A percentile compares a stretch with the other conserved stretches of the same genome.
These are phyloP conservation scores for Habropoda laboriosa DNA, from an alignment of 1,140 invertebrate genomes.

Conservation along the genomic window DNA sequence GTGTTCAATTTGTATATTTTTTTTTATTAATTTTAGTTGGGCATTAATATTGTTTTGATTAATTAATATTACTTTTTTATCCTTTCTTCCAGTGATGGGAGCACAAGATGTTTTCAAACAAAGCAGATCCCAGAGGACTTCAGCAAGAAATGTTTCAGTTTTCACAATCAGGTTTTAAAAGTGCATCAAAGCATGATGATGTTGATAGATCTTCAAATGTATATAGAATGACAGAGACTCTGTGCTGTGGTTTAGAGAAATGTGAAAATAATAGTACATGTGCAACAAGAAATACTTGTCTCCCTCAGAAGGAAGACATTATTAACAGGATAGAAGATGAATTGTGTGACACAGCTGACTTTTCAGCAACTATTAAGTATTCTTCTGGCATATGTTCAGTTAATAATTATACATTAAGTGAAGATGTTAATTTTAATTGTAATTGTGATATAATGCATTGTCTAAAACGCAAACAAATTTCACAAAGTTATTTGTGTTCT, in stretches of 20 bases:
- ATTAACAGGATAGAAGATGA: slow-evolving; percentile 31
- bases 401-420: slow-evolving; percentile 13
- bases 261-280: slow-evolving; percentile 8
- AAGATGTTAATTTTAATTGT: slow-evolving; percentile 35
- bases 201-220: slow-evolving; percentile 29
- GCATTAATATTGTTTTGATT: neutral
- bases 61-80: slow-evolving; percentile 16
- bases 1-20: neutral
- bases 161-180: slow-evolving; percentile 13
- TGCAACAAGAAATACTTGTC: neutral
- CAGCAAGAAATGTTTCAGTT: slow-evolving; percentile 58
- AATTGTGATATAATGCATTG: slow-evolving; percentile 44
- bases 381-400: slow-evolving; percentile 12
- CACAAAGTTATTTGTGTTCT: slow-evolving; percentile 30
- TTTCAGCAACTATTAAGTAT: neutral
- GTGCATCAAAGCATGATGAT: neutral
- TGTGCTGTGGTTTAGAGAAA: neutral
- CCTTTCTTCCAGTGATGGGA: slow-evolving; percentile 70
- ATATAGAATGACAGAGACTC: slow-evolving; percentile 29
- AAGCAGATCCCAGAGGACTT: slow-evolving; percentile 47
- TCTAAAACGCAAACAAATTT: slow-evolving; percentile 26
- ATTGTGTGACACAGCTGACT: slow-evolving; percentile 1
- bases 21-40: neutral
- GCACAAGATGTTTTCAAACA: slow-evolving; percentile 57
- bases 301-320: neutral